These are phyloP conservation scores for Polyommatus icarus DNA, from an alignment of 2,888 invertebrate species.

Conservation along the genomic window DNA sequence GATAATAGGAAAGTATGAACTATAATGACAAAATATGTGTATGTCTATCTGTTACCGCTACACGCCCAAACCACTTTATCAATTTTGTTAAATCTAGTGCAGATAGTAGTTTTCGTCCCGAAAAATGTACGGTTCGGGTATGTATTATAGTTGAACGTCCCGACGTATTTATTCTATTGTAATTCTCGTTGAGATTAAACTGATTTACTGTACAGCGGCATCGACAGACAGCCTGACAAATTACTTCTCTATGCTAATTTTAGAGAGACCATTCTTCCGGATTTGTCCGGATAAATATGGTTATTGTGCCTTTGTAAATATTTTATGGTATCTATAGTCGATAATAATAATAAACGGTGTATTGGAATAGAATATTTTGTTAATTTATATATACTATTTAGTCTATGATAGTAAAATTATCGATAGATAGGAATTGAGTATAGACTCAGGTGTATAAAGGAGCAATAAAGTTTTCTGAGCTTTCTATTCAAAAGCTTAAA, in stretches of 20 bases:
- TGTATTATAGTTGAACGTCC: background rate
- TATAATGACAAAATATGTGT: too few species aligned
- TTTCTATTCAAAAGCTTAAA: too few species aligned
- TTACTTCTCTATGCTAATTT: background rate
- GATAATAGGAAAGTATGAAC: too few species aligned
- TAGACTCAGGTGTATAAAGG: background rate
- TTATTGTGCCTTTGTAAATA: background rate
- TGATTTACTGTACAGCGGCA: background rate
- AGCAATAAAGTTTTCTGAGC: too few species aligned
- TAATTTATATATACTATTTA: too few species aligned
- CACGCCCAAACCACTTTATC: too few species aligned
- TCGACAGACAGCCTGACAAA: conserved; percentile 9
- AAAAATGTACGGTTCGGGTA: too few species aligned
- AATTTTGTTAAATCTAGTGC: too few species aligned
- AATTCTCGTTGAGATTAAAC: background rate
- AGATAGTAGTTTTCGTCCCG: too few species aligned
- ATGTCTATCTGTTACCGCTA: too few species aligned
- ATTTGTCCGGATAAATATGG: background rate
- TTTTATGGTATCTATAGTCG: background rate
- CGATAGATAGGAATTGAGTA: background rate
- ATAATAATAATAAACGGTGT: background rate
- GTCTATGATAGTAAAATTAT: too few species aligned
- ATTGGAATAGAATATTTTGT: background rate
- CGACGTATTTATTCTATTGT: background rate
- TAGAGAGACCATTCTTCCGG: background rate